Conservation (phyloP, 2,113 vertebrate genomes). For the Brienomyrus brachyistius region DNA sequence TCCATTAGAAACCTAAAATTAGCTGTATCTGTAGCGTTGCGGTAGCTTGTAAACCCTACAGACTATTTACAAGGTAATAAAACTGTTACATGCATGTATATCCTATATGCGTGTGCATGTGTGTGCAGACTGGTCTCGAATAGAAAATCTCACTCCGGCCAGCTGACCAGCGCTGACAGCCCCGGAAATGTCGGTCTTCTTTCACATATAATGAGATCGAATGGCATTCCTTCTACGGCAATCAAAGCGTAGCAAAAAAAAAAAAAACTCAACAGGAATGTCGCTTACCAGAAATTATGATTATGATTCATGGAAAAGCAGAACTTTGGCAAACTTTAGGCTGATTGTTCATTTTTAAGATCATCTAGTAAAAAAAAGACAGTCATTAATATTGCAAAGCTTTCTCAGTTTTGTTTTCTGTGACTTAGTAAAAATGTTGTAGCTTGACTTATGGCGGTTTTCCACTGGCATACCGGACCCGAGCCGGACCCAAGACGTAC, state of each 20-base stretch:
- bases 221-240: neutral
- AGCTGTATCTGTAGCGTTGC: neutral
- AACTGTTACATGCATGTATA: neutral
- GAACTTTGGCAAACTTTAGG: neutral
- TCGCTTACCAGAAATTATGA: neutral
- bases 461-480: neutral
- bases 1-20: neutral
- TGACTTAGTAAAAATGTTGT: neutral
- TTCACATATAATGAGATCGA: neutral
- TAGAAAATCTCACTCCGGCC: neutral
- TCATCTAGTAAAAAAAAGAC: no score
- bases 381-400: neutral
- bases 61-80: neutral
- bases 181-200: neutral
- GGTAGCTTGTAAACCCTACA: neutral
- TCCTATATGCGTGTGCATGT: neutral
- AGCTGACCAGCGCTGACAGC: neutral
- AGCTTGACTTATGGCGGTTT: neutral
- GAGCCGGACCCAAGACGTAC: neutral
- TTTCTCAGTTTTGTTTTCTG: neutral
- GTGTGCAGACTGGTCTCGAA: neutral
- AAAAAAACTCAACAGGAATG: neutral
- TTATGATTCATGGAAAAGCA: neutral
- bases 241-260: no score
- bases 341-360: no score